A percentile compares a stretch with the other conserved stretches of the same genome.
These are phyloP conservation scores for Rhagoletis zephyria DNA, from an alignment of 1,140 invertebrate species.

Conservation along the genomic window DNA sequence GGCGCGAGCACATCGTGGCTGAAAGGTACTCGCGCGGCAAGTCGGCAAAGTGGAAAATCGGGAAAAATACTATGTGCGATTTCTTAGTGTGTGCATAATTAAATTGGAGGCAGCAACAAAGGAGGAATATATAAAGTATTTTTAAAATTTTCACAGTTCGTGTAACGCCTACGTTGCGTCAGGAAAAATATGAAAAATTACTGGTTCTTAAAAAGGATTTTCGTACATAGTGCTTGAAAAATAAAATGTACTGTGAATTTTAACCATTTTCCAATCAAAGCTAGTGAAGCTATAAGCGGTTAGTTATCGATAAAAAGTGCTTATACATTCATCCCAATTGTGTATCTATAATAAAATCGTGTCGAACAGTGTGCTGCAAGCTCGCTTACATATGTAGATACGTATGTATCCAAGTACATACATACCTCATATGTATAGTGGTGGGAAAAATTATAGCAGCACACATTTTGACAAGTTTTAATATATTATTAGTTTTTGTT, in stretches of 20 bases:
- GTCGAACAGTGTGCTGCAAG: slow-evolving; percentile 31
- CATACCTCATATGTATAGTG: background rate
- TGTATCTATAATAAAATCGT: slow-evolving; percentile 59
- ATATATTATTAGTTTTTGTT: too few species aligned
- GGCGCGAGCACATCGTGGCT: slow-evolving; percentile 52
- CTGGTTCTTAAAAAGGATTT: too few species aligned
- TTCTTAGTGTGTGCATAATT: background rate
- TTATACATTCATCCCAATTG: slow-evolving; percentile 16
- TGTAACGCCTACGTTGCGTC: too few species aligned
- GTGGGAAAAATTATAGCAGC: too few species aligned
- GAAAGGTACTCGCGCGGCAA: slow-evolving; percentile 45
- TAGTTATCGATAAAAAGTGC: slow-evolving; percentile 3
- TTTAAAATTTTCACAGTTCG: background rate
- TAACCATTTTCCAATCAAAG: background rate
- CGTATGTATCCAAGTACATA: background rate
- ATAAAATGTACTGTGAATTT: too few species aligned
- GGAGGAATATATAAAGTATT: background rate
- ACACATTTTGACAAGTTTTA: too few species aligned
- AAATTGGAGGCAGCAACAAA: background rate
- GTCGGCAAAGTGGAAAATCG: slow-evolving; percentile 18
- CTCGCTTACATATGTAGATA: background rate
- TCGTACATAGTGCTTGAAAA: too few species aligned
- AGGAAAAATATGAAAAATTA: background rate
- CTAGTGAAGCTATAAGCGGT: too few species aligned
- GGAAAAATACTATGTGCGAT: slow-evolving; percentile 35